Evolutionary conservation across 2,797 vertebrate genomes (phyloP), one percentile per base, ranked within the genome.

Genomic region (Pampus argenteus): DNA sequence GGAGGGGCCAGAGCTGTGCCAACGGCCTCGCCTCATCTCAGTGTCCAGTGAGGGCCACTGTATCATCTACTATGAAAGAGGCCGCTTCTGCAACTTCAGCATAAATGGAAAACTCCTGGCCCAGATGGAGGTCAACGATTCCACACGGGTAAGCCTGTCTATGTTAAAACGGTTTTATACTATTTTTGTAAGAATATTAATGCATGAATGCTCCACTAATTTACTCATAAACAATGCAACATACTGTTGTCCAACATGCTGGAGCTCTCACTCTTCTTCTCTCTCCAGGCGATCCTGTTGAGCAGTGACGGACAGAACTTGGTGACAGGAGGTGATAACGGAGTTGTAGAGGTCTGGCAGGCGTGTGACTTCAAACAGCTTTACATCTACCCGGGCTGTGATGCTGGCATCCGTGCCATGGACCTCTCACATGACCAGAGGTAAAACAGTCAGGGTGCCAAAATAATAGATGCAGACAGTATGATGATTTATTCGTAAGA

Each of bases 301-400:
- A 99, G 98, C 84, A 99, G 98, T 0, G 98, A 99, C 57, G 98
- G 98, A 18, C 98, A 99, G 94, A 99, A 98, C 86, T 82, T 99
- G 89, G 98, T 99, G 90, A 99, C 97, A 0, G 98, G 98, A 42
- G 98, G 98, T 25, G 98, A 99, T 88, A 99, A 96, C 2, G 98
- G 98, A 4, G 97, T 99, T 56, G 98, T 99, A 71, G 97, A 99
- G 90, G 98, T 99, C 74, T 99, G 98, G 98, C 98, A 99, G 86
- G 98, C 98, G 45, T 99, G 98, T 71, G 98, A 99, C 94, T 99
- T 99, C 90, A 99, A 99, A 88, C 97, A 98, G 92, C 97, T 99
- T 74, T 99, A 99, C 89, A 97, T 99, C 91, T 99, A 99, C 86
- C 98, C 98, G 0, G 98, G 98, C 75, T 99, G 98, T 83, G 98